A percentile compares a stretch with the other conserved stretches of the same genome.
These are phyloP conservation scores for Aporophyla lueneburgensis DNA, from an alignment of 2,888 invertebrate genomes.

Conservation along the genomic window DNA sequence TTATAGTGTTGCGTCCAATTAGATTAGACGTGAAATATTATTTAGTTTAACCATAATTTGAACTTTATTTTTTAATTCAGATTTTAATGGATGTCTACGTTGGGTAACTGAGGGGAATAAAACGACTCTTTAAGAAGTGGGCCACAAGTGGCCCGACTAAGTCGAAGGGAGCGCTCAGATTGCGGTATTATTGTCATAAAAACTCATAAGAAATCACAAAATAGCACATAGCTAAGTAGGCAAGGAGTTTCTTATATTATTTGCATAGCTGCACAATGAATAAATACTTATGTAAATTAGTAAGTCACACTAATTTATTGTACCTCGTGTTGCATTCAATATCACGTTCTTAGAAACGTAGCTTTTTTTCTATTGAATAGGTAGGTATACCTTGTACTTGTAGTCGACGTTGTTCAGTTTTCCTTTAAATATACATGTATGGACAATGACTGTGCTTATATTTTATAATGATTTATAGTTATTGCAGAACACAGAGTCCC, in stretches of 20 bases:
- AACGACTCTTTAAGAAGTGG: constrained; percentile 10
- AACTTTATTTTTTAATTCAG: constrained; percentile 9
- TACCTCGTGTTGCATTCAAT: constrained; percentile 52
- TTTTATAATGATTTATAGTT: neutral
- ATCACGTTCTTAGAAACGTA: constrained; percentile 47
- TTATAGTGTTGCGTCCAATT: constrained; percentile 46
- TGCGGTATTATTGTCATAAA: constrained; percentile 27
- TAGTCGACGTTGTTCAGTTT: constrained; percentile 17
- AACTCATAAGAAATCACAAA: constrained; percentile 58
- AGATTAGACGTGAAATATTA: constrained; percentile 47
- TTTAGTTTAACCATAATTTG: constrained; percentile 7
- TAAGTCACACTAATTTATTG: constrained; percentile 52
- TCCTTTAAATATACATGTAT: constrained; percentile 7
- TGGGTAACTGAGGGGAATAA: neutral
- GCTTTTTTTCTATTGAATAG: constrained; percentile 39
- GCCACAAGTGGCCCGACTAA: neutral
- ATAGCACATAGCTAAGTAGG: constrained; percentile 33
- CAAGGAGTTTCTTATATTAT: constrained; percentile 50
- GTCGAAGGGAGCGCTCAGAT: neutral
- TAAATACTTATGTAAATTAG: constrained; percentile 56
- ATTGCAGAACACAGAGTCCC: neutral
- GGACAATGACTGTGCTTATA: constrained; percentile 15
- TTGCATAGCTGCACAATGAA: constrained; percentile 61
- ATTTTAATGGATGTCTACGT: neutral
- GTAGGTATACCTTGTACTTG: neutral